These are phyloP conservation scores for Oncorhynchus clarkii DNA, from an alignment of 2,113 vertebrate genomes.

Conservation along the genomic window DNA sequence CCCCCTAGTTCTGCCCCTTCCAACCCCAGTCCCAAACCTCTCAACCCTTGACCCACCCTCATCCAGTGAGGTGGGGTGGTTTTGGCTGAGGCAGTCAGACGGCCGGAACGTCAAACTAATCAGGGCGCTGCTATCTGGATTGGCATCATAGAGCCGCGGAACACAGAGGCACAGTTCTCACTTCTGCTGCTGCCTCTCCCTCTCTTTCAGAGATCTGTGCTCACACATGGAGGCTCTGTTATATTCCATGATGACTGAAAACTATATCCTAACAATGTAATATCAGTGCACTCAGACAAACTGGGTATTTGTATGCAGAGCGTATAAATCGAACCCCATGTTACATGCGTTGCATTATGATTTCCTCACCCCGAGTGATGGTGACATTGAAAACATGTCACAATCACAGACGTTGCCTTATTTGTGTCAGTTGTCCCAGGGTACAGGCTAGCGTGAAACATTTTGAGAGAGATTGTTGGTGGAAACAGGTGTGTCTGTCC, in stretches of 20 bases:
- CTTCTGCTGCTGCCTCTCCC: neutral
- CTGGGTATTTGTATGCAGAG: constrained; percentile 50
- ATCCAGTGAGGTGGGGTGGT: constrained; percentile 22
- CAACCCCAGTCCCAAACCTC: neutral
- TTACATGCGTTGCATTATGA: constrained; percentile 29
- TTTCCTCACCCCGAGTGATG: constrained; percentile 27
- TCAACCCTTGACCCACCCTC: constrained; percentile 45
- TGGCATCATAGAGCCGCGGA: constrained; percentile 6
- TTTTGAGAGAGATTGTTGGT: neutral
- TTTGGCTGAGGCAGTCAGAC: constrained; percentile 7
- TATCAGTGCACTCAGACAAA: constrained; percentile 22
- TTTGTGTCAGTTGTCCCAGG: neutral
- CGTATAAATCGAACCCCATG: constrained; percentile 36
- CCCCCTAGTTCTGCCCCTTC: constrained; percentile 39
- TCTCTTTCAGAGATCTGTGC: constrained; percentile 14
- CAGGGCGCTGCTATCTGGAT: constrained; percentile 18
- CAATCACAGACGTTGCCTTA: neutral
- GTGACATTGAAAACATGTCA: neutral
- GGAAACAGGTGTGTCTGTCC: neutral
- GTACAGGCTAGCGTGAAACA: neutral
- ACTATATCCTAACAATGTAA: constrained; percentile 12
- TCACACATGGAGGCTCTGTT: constrained; percentile 29
- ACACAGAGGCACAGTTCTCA: neutral
- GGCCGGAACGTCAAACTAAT: constrained; percentile 22
- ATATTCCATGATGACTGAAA: constrained; percentile 2